phyloP scores from a whole-genome alignment of 53 echinoderm and acorn worm genomes.

The Zoroaster sp. region DNA sequence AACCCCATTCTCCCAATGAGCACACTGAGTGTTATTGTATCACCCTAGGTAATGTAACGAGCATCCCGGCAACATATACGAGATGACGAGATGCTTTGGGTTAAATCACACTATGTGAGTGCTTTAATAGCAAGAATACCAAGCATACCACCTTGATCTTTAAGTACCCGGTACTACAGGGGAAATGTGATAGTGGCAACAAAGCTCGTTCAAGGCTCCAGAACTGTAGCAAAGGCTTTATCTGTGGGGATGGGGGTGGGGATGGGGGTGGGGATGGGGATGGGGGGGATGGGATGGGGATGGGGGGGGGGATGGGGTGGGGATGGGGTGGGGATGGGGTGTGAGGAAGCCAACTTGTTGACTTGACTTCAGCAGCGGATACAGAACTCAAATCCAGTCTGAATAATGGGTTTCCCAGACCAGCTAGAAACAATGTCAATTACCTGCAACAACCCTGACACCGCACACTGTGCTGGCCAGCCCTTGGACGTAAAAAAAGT shows the following conservation, averaged over 20 bases:
- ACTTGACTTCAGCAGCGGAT: no score
- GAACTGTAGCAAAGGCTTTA: no score
- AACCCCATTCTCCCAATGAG: no score
- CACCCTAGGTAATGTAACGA: background rate
- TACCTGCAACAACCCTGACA: no score
- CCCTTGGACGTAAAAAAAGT: background rate
- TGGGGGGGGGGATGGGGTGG: background rate
- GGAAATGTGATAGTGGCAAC: conserved; percentile 35
- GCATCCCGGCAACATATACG: background rate
- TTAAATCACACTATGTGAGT: background rate
- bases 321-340: no score
- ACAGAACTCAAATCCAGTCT: no score
- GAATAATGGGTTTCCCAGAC: no score
- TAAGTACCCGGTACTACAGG: background rate
- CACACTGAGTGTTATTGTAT: background rate
- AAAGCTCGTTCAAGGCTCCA: conserved; percentile 42
- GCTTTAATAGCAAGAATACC: background rate
- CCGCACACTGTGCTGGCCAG: no score
- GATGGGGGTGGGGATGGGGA: background rate
- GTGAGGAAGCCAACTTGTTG: no score
- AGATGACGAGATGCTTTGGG: background rate
- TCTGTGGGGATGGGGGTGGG: background rate
- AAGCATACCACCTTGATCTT: conserved; percentile 5
- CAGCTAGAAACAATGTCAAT: no score
- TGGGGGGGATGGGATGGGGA: background rate